Conservation (phyloP, 2,797 vertebrate genomes). For the Hydrophis major region DNA sequence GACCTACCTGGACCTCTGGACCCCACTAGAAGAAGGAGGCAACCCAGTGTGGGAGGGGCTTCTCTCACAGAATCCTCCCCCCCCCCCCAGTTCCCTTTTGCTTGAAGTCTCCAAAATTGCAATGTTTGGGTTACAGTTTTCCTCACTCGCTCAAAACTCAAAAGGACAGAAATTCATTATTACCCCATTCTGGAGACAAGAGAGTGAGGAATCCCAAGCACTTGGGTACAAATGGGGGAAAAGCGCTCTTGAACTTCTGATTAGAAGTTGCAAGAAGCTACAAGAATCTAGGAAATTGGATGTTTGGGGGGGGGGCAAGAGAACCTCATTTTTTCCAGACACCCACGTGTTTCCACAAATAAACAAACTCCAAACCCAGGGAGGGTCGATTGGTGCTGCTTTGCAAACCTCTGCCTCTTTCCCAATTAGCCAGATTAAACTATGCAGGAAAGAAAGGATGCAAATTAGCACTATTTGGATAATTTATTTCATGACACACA, state of each 20-base stretch:
- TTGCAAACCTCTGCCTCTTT: neutral
- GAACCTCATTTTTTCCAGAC: neutral
- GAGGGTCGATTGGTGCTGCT: neutral
- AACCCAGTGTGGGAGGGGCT: neutral
- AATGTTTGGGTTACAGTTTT: neutral
- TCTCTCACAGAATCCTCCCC: neutral
- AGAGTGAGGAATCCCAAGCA: neutral
- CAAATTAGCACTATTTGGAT: neutral
- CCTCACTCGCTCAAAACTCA: neutral
- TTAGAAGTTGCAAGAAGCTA: neutral
- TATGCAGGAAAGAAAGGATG: neutral
- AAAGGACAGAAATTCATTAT: neutral
- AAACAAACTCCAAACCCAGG: neutral
- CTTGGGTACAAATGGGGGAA: neutral
- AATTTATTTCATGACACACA: neutral
- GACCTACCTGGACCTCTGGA: neutral
- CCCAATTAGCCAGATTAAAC: neutral
- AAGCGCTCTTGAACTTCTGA: neutral
- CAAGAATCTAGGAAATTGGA: neutral
- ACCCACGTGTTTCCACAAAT: neutral
- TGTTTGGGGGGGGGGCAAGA: neutral
- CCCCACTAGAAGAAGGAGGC: neutral
- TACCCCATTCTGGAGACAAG: neutral
- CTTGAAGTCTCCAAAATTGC: neutral
- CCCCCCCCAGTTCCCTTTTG: fast-evolving